Base-by-base conservation (phyloP, 2,888 invertebrate genomes). In the Unio delphinus region DNA sequence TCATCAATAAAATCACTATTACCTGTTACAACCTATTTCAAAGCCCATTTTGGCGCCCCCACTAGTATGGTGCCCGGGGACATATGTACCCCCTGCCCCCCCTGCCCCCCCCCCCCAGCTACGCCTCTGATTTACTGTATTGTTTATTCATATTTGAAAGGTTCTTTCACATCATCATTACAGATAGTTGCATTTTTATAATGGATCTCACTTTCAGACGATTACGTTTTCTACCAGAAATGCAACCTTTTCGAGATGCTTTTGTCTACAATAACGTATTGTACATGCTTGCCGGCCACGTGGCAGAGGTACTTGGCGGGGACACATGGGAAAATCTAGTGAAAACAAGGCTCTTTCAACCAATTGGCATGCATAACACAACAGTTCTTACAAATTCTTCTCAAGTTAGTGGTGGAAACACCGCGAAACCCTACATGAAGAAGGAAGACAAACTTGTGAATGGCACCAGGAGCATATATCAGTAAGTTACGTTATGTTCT, bases 231-330 rank as follows among this genome's bases (percentile, higher is more conserved):
- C 63, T 80, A n/a, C 78, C 78, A 57, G 61, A 70, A 45, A 18
- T 34, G 4, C 7, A 4, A 20, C 65, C 70, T 61, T 75, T 78
- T 69, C 70, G 80, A 17, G 78, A 78, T 26, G 28, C 34, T 30
- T 76, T 73, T 64, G 45, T 68, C 15, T 80, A 80, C 64, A 76
- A 78, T 67, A 80, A 78, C 62, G 28, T 70, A 6, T 72, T 80
- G 73, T 80, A 69, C 59, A 69, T 69, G 64, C 56, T 73, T 56
- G 59, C 71, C 8, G 80, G 74, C 17, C 73, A 75, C 62, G 65
- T 80, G 20, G 78, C 76, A 17, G 80, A 80, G 65, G 66, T 60
- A n/a, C 55, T 76, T 20, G 73, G 73, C 15, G 67, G 72, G 18
- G 69, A 69, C 54, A 58, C 72, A 6, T 80, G 70, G 67, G 80